phyloP scores from a whole-genome alignment of 2,888 invertebrate species.

The Dascillus cervinus region DNA sequence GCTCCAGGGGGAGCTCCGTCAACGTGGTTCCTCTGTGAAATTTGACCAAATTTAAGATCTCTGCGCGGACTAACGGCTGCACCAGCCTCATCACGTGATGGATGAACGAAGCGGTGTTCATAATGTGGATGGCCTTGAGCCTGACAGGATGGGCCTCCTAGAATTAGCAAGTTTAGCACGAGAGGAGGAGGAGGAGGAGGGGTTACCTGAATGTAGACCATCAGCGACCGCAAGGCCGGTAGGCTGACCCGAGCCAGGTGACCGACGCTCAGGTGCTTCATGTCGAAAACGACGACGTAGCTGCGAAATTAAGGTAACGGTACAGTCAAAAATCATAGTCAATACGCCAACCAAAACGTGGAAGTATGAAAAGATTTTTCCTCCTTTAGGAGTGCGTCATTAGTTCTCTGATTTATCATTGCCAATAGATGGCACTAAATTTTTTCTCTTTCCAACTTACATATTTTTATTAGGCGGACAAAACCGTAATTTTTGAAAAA shows the following conservation, averaged over 20 bases:
- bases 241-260: slow-evolving; percentile 57
- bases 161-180: slow-evolving; percentile 21
- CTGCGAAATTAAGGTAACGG: too few relatives aligned
- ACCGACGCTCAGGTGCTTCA: slow-evolving; percentile 59
- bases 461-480: too few relatives aligned
- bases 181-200: background rate
- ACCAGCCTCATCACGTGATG: slow-evolving; percentile 61
- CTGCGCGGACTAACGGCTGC: slow-evolving; percentile 56
- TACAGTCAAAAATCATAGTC: too few relatives aligned
- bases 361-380: too few relatives aligned
- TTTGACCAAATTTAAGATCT: slow-evolving; percentile 52
- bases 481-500: too few relatives aligned
- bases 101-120: slow-evolving; percentile 60
- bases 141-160: slow-evolving; percentile 61
- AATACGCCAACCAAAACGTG: too few relatives aligned
- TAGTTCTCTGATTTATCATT: too few relatives aligned
- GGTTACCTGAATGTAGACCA: slow-evolving; percentile 58
- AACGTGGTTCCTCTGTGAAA: slow-evolving; percentile 43
- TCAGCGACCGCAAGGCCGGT: slow-evolving; percentile 55
- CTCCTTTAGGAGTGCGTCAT: too few relatives aligned
- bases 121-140: slow-evolving; percentile 57
- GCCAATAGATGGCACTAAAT: too few relatives aligned
- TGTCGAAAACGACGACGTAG: slow-evolving; percentile 60
- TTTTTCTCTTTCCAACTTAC: too few relatives aligned
- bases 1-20: slow-evolving; percentile 37